Evolutionary conservation across 2,888 invertebrate species (phyloP).

Genomic region (Philopedon plagiatum): DNA sequence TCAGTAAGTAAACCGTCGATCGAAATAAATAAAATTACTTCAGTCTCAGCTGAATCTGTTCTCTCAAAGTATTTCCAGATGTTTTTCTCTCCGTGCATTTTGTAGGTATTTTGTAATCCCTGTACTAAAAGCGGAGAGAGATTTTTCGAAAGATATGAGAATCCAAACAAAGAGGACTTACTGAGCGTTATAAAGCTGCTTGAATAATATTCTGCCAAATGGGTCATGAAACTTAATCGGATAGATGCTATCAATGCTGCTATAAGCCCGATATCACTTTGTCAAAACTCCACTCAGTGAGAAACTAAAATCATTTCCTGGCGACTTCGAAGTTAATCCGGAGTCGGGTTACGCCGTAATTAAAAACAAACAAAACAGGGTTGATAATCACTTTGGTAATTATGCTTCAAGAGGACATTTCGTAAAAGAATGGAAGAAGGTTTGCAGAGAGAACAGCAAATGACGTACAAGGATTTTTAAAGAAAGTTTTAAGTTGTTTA

Average conservation of each 20-base stretch:
- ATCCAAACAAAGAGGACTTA: constrained; percentile 25
- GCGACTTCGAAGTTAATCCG: constrained; percentile 29
- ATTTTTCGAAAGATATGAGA: not conserved
- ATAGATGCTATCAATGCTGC: constrained; percentile 46
- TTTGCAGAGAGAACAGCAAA: no score
- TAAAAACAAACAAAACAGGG: constrained; percentile 26
- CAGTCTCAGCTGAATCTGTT: no score
- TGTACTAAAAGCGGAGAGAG: not conserved
- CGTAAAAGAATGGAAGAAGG: not conserved
- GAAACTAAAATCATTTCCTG: constrained; percentile 30
- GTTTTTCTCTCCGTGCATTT: no score
- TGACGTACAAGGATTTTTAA: no score
- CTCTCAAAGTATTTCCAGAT: no score
- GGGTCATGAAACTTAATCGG: constrained; percentile 50
- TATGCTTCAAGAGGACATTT: not conserved
- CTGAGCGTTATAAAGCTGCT: constrained; percentile 1
- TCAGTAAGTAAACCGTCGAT: no score
- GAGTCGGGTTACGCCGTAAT: constrained; percentile 16
- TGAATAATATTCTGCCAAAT: constrained; percentile 47
- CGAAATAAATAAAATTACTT: no score
- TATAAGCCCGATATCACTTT: constrained; percentile 40
- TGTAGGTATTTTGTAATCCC: not conserved
- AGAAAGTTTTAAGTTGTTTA: no score
- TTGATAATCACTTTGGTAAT: constrained; percentile 19
- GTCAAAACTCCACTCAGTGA: constrained; percentile 30